Evolutionary conservation across 2,113 vertebrate genomes (phyloP).

Genomic region (Periophthalmodon schlosseri): DNA sequence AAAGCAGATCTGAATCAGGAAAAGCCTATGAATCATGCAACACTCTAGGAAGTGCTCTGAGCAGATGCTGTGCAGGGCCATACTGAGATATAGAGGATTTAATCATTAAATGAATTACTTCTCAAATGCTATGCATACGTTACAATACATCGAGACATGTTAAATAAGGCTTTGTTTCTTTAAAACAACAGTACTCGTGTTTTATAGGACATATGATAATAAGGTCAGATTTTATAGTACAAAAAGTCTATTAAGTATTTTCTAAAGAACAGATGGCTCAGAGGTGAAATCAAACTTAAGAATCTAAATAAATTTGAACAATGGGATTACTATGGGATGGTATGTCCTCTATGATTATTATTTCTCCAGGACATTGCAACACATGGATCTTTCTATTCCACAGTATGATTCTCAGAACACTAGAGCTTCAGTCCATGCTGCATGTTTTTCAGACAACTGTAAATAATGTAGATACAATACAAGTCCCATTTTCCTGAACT

Average conservation of each 20-base stretch:
- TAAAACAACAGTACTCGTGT: not conserved
- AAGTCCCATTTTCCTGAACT: no score
- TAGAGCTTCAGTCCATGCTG: not conserved
- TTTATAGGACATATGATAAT: not conserved
- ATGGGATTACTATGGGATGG: not conserved
- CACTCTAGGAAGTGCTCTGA: slow-evolving; percentile 5
- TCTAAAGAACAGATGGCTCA: not conserved
- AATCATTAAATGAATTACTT: slow-evolving; percentile 7
- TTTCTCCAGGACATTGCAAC: slow-evolving; percentile 16
- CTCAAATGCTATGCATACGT: not conserved
- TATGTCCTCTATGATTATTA: not conserved
- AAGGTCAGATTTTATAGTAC: not conserved
- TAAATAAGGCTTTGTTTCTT: not conserved
- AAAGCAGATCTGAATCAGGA: slow-evolving; percentile 32
- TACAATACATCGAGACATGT: not conserved
- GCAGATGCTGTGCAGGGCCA: not conserved
- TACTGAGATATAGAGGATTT: not conserved
- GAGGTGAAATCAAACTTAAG: not conserved
- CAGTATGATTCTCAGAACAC: not conserved
- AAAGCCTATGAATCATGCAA: slow-evolving; percentile 37
- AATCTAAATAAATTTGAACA: not conserved
- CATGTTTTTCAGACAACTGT: not conserved
- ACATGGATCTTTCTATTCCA: not conserved
- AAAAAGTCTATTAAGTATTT: not conserved
- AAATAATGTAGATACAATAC: no score